Evolutionary conservation across 1,140 invertebrate species (phyloP), one percentile per base, ranked within the genome.

Genomic region (Drosophila varians): DNA sequence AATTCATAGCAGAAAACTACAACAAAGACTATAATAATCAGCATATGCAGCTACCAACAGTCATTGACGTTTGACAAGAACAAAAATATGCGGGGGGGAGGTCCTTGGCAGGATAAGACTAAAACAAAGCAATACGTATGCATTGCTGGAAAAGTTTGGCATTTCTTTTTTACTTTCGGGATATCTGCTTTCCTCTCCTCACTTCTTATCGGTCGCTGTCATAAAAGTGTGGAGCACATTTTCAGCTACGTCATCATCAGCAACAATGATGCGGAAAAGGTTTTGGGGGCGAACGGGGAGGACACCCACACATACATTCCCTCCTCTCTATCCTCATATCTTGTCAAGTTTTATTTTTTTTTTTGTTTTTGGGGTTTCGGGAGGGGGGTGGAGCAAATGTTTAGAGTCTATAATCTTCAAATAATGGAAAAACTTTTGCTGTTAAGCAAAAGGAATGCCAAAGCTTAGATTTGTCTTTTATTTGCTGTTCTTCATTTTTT

Each of bases 341-440:
- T 74, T 80, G 68, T 77, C 80, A 77, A 65, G 46, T 62, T 68
- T 57, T 55, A n/a, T n/a, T n/a, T n/a, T n/a, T n/a, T n/a, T n/a
- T n/a, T n/a, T n/a, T n/a, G n/a, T n/a, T 14, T 38, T 38, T 14
- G 28, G 28, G 11, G 28, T 14, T 6, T 38, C 25, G 3, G 12
- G 8, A 36, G 31, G 5, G 31, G 3, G 12, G 8, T 43, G 31
- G 5, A 14, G 18, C 46, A 47, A 74, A 84, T 86, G 76, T 89
- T 89, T 89, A 86, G 86, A 89, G 79, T 89, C 79, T 89, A 89
- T 89, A 89, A 89, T 89, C 86, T 89, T 89, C 86, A 89, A 89
- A 89, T 89, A 89, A 89, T 89, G 86, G 86, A 89, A 89, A 89
- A 89, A 89, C 80, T 89, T 89, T 89, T 88, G 79, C 79, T 89